Conservation (phyloP, 2,113 vertebrate species). For the Thymallus thymallus region DNA sequence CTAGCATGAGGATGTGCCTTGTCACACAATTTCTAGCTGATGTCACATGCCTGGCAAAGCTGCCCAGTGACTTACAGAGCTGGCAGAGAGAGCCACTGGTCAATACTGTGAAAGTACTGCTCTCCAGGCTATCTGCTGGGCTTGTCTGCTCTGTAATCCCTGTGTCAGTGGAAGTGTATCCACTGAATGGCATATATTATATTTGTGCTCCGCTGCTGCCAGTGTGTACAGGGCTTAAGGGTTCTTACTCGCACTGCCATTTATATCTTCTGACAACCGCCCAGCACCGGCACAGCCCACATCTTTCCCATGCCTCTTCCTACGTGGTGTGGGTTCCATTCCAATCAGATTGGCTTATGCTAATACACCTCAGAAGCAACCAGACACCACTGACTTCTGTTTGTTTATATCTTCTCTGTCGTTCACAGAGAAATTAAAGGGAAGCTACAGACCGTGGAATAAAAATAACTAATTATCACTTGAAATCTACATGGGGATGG, state of each 20-base stretch:
- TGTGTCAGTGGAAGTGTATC: not conserved
- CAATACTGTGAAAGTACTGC: conserved; percentile 2
- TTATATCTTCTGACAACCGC: conserved; percentile 1
- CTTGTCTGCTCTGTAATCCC: not conserved
- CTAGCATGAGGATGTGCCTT: too few relatives aligned
- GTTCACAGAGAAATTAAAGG: conserved; percentile 7
- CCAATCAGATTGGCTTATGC: conserved; percentile 20
- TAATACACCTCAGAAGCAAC: conserved; percentile 18
- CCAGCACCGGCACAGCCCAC: not conserved
- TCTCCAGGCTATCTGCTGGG: not conserved
- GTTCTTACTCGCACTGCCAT: not conserved
- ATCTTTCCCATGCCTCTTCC: not conserved
- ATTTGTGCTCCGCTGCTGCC: conserved; percentile 12
- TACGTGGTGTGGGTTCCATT: not conserved
- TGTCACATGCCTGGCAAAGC: conserved; percentile 39
- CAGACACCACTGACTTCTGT: not conserved
- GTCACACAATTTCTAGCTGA: too few relatives aligned
- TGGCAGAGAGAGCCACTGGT: not conserved
- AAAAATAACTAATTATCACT: not conserved
- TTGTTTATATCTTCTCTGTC: conserved; percentile 15
- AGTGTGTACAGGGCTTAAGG: conserved; percentile 1
- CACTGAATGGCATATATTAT: not conserved
- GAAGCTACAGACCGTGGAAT: conserved; percentile 47
- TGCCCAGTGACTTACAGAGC: not conserved
- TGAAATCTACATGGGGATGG: too few relatives aligned